Percentiles rank a stretch among this genome's conserved stretches.
Evolutionary conservation across 37 sponge, comb jelly and placozoan species (phyloP).

Genomic region (Ephydatia muelleri): DNA sequence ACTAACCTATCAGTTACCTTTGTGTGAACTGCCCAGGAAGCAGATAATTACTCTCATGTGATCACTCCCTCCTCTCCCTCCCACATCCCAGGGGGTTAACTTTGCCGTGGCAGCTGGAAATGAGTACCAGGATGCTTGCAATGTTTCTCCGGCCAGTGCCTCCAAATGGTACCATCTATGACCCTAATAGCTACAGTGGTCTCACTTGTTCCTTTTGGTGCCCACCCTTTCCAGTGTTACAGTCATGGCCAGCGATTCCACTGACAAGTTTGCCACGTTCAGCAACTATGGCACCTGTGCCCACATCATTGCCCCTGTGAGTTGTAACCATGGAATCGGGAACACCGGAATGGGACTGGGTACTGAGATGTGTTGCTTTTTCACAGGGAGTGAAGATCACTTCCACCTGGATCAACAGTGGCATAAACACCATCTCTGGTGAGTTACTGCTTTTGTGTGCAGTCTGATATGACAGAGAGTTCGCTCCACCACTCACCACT

Average conservation of each 20-base stretch:
- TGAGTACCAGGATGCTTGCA: slow-evolving; percentile 51
- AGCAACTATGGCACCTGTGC: slow-evolving; percentile 78
- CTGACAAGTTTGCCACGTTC: slow-evolving; percentile 48
- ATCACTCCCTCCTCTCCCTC: neutral
- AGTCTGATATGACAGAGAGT: neutral
- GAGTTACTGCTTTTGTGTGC: neutral
- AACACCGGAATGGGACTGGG: neutral
- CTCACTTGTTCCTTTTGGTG: neutral
- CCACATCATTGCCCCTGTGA: slow-evolving; percentile 75
- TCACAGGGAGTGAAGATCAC: slow-evolving; percentile 48
- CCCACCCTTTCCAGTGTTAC: slow-evolving; percentile 25
- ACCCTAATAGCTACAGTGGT: neutral
- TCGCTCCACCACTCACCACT: neutral
- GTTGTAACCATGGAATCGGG: neutral
- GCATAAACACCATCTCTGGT: slow-evolving; percentile 30
- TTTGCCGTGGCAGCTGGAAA: slow-evolving; percentile 76
- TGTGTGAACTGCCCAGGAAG: no score
- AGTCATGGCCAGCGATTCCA: slow-evolving; percentile 56
- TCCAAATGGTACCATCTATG: neutral
- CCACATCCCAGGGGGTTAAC: slow-evolving; percentile 43
- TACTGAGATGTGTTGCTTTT: neutral
- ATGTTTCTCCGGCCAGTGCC: slow-evolving; percentile 59
- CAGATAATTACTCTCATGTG: neutral
- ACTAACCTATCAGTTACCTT: no score
- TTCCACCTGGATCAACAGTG: slow-evolving; percentile 32